A percentile compares a stretch with the other conserved stretches of the same genome.
phyloP scores from a whole-genome alignment of 2,888 invertebrate species.

The Thysanoteuthis rhombus region DNA sequence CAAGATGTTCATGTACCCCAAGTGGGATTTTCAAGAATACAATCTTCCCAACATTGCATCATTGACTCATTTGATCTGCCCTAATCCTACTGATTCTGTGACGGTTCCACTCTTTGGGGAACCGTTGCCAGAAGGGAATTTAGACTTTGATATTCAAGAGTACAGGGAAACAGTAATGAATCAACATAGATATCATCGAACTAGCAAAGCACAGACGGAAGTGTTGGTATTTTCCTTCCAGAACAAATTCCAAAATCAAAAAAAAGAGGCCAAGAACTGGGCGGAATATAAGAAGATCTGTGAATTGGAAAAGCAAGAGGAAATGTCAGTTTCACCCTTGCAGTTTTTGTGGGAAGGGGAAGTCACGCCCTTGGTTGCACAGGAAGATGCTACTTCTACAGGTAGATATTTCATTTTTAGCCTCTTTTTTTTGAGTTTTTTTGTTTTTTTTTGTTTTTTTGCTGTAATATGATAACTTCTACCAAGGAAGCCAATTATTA shows the following conservation, averaged over 20 bases:
- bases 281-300: slow-evolving; percentile 49
- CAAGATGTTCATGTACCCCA: neutral
- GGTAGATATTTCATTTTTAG: slow-evolving; percentile 36
- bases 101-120: slow-evolving; percentile 19
- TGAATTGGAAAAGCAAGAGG: slow-evolving; percentile 28
- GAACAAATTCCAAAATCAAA: slow-evolving; percentile 37
- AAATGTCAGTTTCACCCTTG: slow-evolving; percentile 40
- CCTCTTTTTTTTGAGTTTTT: neutral
- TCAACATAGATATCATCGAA: slow-evolving; percentile 12
- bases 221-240: slow-evolving; percentile 50
- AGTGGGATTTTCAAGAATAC: slow-evolving; percentile 46
- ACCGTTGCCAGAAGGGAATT: slow-evolving; percentile 31
- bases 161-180: slow-evolving; percentile 34
- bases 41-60: slow-evolving; percentile 51
- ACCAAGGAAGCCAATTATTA: too few relatives aligned
- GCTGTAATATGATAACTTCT: too few relatives aligned
- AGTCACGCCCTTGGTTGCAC: slow-evolving; percentile 56
- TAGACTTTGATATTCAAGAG: slow-evolving; percentile 42
- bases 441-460: neutral
- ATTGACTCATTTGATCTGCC: slow-evolving; percentile 31
- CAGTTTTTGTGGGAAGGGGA: slow-evolving; percentile 50
- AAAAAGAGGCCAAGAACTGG: slow-evolving; percentile 53
- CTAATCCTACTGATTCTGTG: slow-evolving; percentile 42
- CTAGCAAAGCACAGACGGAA: neutral
- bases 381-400: slow-evolving; percentile 49